A percentile compares a stretch with the other conserved stretches of the same genome.
Evolutionary conservation across 2,888 invertebrate species (phyloP).

Genomic region (Dasypogon diadema): DNA sequence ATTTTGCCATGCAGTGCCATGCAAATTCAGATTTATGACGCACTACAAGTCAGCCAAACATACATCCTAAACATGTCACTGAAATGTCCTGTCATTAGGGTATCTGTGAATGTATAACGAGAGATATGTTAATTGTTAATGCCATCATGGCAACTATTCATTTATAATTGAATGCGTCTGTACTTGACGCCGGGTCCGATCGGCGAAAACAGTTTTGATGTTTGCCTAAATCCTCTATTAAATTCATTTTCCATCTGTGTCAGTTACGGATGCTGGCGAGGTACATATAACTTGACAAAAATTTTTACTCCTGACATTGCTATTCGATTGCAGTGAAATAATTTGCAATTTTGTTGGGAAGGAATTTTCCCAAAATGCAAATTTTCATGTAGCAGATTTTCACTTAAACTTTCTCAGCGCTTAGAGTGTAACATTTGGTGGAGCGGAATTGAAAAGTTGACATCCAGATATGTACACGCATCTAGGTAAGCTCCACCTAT

Average conservation of each 20-base stretch:
- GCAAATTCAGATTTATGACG: slow-evolving; percentile 49
- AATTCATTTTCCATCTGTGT: slow-evolving; percentile 40
- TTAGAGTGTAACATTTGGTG: no score
- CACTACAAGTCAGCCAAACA: slow-evolving; percentile 49
- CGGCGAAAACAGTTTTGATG: slow-evolving; percentile 43
- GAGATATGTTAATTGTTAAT: slow-evolving; percentile 50
- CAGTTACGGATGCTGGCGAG: not conserved
- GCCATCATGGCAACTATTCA: slow-evolving; percentile 42
- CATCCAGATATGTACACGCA: no score
- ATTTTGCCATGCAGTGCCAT: slow-evolving; percentile 26
- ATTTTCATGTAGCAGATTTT: no score
- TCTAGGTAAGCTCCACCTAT: no score
- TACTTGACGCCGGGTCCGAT: slow-evolving; percentile 29
- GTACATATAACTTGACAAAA: slow-evolving; percentile 10
- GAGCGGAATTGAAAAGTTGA: no score
- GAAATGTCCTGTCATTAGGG: slow-evolving; percentile 49
- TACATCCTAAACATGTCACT: slow-evolving; percentile 43
- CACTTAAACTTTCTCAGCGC: no score
- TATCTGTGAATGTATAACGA: slow-evolving; percentile 47
- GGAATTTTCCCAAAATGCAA: no score
- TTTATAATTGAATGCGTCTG: slow-evolving; percentile 39
- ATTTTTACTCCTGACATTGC: slow-evolving; percentile 2
- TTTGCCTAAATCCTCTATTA: not conserved
- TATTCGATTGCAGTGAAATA: not conserved
- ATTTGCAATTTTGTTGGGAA: not conserved